Evolutionary conservation across 2,113 vertebrate genomes (phyloP).

Genomic region (Larimichthys polyactis): DNA sequence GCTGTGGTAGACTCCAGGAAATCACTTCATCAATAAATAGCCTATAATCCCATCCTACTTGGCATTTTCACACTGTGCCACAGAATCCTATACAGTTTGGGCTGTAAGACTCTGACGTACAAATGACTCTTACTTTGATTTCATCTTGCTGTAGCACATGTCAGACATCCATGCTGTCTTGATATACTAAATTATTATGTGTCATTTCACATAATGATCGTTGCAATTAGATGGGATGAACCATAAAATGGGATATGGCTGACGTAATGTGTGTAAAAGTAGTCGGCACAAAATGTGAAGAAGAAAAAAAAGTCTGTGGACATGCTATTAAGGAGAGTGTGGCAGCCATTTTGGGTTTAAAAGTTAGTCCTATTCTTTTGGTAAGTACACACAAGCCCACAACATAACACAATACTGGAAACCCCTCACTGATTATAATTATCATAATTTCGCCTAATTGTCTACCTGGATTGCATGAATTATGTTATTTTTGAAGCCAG

Average conservation of each 20-base stretch:
- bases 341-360: conserved; percentile 20
- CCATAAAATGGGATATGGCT: not conserved
- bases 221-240: not conserved
- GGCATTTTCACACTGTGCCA: no score
- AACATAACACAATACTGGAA: conserved; percentile 36
- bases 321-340: not conserved
- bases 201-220: not conserved
- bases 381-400: conserved; percentile 22
- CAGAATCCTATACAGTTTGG: no score
- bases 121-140: not conserved
- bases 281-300: not conserved
- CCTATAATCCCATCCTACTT: not conserved
- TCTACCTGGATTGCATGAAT: conserved; percentile 63
- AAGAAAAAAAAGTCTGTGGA: not conserved
- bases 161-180: not conserved
- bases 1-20: not conserved
- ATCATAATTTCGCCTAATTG: conserved; percentile 74
- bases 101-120: no score
- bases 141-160: not conserved
- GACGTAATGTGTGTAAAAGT: not conserved
- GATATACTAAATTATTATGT: not conserved
- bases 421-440: conserved; percentile 71
- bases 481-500: conserved; percentile 67
- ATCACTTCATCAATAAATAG: not conserved
- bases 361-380: conserved; percentile 27